Evolutionary conservation across 2,797 vertebrate genomes (phyloP), one percentile per base, ranked within the genome.

Genomic region (Australoheros facetus): DNA sequence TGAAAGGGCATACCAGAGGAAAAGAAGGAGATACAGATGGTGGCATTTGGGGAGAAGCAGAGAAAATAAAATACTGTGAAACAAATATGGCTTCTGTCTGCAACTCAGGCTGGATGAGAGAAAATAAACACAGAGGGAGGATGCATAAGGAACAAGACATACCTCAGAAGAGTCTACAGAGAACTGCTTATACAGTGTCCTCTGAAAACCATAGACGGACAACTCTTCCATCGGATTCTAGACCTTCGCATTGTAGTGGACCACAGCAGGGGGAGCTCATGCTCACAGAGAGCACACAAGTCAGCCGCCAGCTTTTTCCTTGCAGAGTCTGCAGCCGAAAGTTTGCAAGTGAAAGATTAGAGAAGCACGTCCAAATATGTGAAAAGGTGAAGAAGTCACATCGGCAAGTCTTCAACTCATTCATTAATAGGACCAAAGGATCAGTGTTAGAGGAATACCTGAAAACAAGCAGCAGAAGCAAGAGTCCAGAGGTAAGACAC

Each of bases 321-420:
- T 98, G 98, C 88, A 77, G 21, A 17, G 62, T 95, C 88, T 99
- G 98, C 34, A 88, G 94, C 2, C 95, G 96, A 10, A 94, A 32
- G 2, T 97, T 98, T 90, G 72, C 80, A 51, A 59, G 74, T 4
- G 73, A 90, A 1, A 95, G 97, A 71, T 86, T 98, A 28, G 92
- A 97, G 85, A 96, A 91, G 72, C 97, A 98, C 37, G 19, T 77
- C 6, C 86, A 13, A 23, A 86, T 97, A 85, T 98, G 97, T 80
- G 2, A 94, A 79, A 97, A 93, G 82, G 81, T 76, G 11, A 94
- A 94, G 39, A 79, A 79, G 8, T 92, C 95, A 12, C 95, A 87
- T 9, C 96, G 95, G 62, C 95, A 95, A 90, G 94, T 95, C 51
- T 98, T 95, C 79, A 95, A 97, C 88, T 96, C 95, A 7, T 96